A percentile compares a stretch with the other conserved stretches of the same genome.
Conservation (phyloP, 2,797 vertebrate species). For the Atherinosoma microstoma region DNA sequence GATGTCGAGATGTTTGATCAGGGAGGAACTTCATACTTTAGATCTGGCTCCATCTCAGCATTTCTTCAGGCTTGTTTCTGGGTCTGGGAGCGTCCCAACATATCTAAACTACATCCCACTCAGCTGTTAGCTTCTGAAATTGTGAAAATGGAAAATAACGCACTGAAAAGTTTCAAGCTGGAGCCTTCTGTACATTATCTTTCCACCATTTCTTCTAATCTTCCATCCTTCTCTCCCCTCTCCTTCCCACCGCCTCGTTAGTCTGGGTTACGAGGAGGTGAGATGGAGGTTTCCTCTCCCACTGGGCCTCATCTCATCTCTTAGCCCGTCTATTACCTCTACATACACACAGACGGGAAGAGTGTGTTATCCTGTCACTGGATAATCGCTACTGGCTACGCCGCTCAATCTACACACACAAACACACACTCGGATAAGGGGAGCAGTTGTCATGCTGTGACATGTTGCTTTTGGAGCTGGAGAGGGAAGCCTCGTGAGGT, state of each 20-base stretch:
- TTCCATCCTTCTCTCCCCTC: conserved; percentile 1
- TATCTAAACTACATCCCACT: neutral
- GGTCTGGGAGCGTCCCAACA: neutral
- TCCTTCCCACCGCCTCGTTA: conserved; percentile 44
- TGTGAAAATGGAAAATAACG: neutral
- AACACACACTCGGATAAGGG: conserved; percentile 27
- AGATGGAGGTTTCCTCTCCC: conserved; percentile 68
- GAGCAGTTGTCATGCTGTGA: conserved; percentile 62
- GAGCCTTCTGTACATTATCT: conserved; percentile 3
- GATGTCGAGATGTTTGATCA: neutral
- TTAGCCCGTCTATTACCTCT: conserved; percentile 42
- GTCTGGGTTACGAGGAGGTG: conserved; percentile 70
- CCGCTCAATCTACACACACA: conserved; percentile 37
- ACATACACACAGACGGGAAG: conserved; percentile 16
- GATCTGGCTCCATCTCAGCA: neutral
- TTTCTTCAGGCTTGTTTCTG: neutral
- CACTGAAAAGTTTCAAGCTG: neutral
- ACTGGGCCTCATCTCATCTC: conserved; percentile 58
- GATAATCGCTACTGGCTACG: conserved; percentile 59
- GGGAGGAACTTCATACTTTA: neutral
- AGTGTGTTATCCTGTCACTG: conserved; percentile 49
- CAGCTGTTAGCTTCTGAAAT: neutral
- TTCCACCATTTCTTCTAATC: neutral
- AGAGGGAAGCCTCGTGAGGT: conserved; percentile 65
- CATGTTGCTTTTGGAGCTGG: conserved; percentile 65